Evolutionary conservation across 2,113 vertebrate genomes (phyloP).

Genomic region (Bos javanicus): DNA sequence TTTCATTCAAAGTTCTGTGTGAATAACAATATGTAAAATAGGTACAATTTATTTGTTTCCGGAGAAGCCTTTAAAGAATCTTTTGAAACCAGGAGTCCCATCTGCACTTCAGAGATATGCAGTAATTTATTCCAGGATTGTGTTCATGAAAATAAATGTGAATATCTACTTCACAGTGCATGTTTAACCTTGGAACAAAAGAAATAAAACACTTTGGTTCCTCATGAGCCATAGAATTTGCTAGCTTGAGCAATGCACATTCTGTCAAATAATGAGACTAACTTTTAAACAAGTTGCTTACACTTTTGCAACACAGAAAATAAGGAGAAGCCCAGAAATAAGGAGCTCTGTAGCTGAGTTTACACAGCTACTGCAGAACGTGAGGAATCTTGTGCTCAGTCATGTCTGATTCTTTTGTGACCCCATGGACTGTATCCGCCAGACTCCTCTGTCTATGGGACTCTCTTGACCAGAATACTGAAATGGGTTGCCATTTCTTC

Average conservation of each 20-base stretch:
- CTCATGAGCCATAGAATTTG: slow-evolving; percentile 57
- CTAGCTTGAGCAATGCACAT: slow-evolving; percentile 52
- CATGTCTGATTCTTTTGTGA: neutral
- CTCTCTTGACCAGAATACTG: neutral
- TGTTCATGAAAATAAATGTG: slow-evolving; percentile 75
- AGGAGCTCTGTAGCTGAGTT: neutral
- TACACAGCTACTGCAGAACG: neutral
- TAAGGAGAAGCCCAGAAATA: neutral
- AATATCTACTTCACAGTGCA: slow-evolving; percentile 58
- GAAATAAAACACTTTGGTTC: slow-evolving; percentile 62
- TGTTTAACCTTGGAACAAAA: slow-evolving; percentile 74
- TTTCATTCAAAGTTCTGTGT: neutral
- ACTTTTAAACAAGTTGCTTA: slow-evolving; percentile 50
- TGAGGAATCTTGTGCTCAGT: neutral
- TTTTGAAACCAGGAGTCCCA: slow-evolving; percentile 57
- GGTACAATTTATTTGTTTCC: slow-evolving; percentile 58
- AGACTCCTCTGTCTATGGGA: neutral
- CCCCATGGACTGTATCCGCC: neutral
- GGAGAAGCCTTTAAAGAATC: slow-evolving; percentile 56
- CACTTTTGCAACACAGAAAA: slow-evolving; percentile 68
- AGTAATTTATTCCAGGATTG: slow-evolving; percentile 68
- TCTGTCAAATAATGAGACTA: slow-evolving; percentile 57
- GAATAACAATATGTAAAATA: slow-evolving; percentile 59
- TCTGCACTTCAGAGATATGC: slow-evolving; percentile 58
- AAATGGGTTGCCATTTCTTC: neutral